phyloP scores from a whole-genome alignment of 2,113 vertebrate species.

The Barbus barbus region DNA sequence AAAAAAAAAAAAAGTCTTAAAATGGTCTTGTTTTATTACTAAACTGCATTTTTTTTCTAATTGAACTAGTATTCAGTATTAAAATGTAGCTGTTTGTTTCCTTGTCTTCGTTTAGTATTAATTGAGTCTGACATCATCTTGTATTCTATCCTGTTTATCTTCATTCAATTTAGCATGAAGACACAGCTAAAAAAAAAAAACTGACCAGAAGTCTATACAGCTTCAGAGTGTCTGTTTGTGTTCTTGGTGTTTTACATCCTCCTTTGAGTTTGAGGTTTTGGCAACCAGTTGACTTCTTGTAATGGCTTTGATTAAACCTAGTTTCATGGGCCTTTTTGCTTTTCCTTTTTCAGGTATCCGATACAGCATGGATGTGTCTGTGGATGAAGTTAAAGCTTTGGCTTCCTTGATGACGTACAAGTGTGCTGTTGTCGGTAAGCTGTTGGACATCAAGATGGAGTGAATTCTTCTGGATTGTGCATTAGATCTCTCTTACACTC shows the following conservation, averaged over 20 bases:
- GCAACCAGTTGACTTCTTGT: background rate
- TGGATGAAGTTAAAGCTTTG: constrained; percentile 97
- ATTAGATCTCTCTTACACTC: background rate
- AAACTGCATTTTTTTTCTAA: too few relatives aligned
- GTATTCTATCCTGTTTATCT: background rate
- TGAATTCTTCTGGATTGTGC: background rate
- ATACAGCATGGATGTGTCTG: constrained; percentile 93
- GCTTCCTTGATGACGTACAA: constrained; percentile 99
- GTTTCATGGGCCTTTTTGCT: background rate
- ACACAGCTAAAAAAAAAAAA: background rate
- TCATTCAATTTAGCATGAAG: background rate
- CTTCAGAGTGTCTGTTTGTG: constrained; percentile 3
- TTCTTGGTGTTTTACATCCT: too few relatives aligned
- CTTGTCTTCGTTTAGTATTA: too few relatives aligned
- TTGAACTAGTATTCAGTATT: background rate
- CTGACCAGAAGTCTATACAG: too few relatives aligned
- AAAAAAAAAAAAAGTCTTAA: background rate
- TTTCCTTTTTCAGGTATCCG: constrained; percentile 85
- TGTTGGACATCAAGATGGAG: too few relatives aligned
- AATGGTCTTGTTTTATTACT: background rate
- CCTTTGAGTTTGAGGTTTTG: background rate
- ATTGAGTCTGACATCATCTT: too few relatives aligned
- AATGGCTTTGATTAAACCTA: background rate
- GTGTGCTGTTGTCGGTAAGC: constrained; percentile 97
- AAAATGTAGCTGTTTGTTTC: too few relatives aligned